Evolutionary conservation across 1,140 invertebrate species (phyloP), one percentile per base, ranked within the genome.

Genomic region (Venturia canescens): DNA sequence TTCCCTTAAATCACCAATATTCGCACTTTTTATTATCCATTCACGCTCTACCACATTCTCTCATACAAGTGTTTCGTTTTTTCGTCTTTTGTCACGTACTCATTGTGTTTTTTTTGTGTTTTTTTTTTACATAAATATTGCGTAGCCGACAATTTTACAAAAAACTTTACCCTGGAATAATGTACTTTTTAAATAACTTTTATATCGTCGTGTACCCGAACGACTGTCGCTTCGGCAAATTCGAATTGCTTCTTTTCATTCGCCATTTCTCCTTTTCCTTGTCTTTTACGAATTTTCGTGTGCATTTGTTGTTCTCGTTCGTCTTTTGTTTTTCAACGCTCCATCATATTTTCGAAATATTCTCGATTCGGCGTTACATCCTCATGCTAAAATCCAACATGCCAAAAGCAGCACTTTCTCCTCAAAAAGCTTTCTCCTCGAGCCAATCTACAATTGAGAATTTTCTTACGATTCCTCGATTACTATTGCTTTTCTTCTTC

Each of bases 141-240:
- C 86, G 84, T 90, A 89, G 86, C 86, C 89, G 87, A 90, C 89
- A 89, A 89, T 91, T 91, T 89, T 92, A 88, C 86, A 90, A 86
- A 81, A 91, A 90, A 86, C 84, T 81, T 91, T 90, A 90, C 89
- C 88, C 87, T 89, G 88, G 84, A 89, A 87, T 88, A 88, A 87
- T 87, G 83, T 86, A 86, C 82, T 84, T 83, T 79, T 79, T 84
- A 44, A 44, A 44, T 44, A 5, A 13, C 13, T 44, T 44, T 44
- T 44, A 44, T 44, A 44, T 79, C 81, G 80, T 79, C 84, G 85
- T 81, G 48, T 69, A n/a, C n/a, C 27, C 31, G 63, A 48, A 60
- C 74, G 57, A 82, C 80, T 80, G 81, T 76, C 31, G 78, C 78
- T 78, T 69, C 23, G 6, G 72, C 82, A 74, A 77, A 85, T 81